A percentile compares a stretch with the other conserved stretches of the same genome.
These are phyloP conservation scores for Brachionus manjavacas DNA, from an alignment of 1,140 invertebrate genomes.

Conservation along the genomic window DNA sequence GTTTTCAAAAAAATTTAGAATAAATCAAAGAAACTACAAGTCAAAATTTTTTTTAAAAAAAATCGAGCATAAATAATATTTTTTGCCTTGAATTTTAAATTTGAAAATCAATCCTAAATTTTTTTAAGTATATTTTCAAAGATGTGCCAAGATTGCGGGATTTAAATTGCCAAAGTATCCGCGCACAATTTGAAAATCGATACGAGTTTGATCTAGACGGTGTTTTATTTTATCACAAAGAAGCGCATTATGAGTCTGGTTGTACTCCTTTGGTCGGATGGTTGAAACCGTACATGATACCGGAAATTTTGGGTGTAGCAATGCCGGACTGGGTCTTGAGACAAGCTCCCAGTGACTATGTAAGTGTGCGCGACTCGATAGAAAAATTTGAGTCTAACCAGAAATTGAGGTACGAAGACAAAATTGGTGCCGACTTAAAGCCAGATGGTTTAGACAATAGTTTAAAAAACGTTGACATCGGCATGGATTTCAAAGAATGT, in stretches of 20 bases:
- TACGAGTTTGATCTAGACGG: slow-evolving; percentile 53
- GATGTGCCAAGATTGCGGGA: slow-evolving; percentile 49
- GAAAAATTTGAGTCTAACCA: background rate
- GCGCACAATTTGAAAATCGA: background rate
- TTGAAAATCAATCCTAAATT: too few species aligned
- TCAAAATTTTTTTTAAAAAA: too few species aligned
- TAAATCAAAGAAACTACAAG: too few species aligned
- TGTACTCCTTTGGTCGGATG: slow-evolving; percentile 77
- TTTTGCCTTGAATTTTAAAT: too few species aligned
- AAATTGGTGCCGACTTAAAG: background rate
- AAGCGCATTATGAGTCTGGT: slow-evolving; percentile 69
- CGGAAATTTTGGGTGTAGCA: slow-evolving; percentile 67
- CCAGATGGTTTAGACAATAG: background rate
- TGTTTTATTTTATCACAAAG: slow-evolving; percentile 55
- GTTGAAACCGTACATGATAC: slow-evolving; percentile 79
- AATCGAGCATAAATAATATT: too few species aligned
- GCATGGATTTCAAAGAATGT: background rate
- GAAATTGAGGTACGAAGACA: background rate
- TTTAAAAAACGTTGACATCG: background rate
- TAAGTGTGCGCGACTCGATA: background rate
- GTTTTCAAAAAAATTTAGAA: too few species aligned
- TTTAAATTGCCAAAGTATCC: slow-evolving; percentile 44
- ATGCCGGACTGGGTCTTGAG: slow-evolving; percentile 52
- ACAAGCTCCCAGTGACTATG: slow-evolving; percentile 15
- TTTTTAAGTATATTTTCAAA: slow-evolving; percentile 50